Evolutionary conservation across 2,888 invertebrate genomes (phyloP).

Genomic region (Drosophila mettleri): DNA sequence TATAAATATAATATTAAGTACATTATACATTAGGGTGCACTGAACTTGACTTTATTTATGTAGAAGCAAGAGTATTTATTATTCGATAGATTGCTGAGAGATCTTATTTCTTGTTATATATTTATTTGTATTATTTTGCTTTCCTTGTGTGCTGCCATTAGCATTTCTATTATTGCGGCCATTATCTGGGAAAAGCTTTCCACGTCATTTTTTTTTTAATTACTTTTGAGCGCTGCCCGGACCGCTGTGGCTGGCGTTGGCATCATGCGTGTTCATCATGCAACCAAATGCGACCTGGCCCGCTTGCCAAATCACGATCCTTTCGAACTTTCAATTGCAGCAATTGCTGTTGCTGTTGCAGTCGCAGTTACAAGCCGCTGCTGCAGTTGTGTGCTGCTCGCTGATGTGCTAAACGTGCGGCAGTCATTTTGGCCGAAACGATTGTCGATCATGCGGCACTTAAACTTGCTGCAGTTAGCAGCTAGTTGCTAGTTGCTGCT

Average conservation of each 20-base stretch:
- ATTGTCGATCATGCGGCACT: conserved; percentile 82
- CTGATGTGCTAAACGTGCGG: conserved; percentile 82
- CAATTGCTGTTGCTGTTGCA: conserved; percentile 21
- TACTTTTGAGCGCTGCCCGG: conserved; percentile 55
- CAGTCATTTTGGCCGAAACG: conserved; percentile 82
- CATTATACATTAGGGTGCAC: too few species aligned
- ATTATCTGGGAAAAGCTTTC: conserved; percentile 66
- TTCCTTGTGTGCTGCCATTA: conserved; percentile 52
- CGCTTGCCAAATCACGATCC: conserved; percentile 58
- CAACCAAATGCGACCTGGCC: conserved; percentile 40
- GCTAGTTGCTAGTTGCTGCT: conserved; percentile 27
- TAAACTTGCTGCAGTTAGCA: conserved; percentile 42
- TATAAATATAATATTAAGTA: too few species aligned
- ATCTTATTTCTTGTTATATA: conserved; percentile 10
- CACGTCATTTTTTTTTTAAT: conserved; percentile 68
- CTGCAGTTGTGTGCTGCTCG: conserved; percentile 23
- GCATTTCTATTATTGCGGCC: conserved; percentile 67
- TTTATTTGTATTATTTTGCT: conserved; percentile 33
- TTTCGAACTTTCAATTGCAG: conserved; percentile 46
- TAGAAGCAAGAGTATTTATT: background rate
- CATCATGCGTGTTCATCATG: conserved; percentile 63
- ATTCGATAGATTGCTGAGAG: background rate
- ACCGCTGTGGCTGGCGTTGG: conserved; percentile 45
- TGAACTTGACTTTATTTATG: too few species aligned
- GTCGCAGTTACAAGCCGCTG: conserved; percentile 7